These are phyloP conservation scores for Myotis vivesi DNA, from an alignment of 2,797 vertebrate species.

Conservation along the genomic window DNA sequence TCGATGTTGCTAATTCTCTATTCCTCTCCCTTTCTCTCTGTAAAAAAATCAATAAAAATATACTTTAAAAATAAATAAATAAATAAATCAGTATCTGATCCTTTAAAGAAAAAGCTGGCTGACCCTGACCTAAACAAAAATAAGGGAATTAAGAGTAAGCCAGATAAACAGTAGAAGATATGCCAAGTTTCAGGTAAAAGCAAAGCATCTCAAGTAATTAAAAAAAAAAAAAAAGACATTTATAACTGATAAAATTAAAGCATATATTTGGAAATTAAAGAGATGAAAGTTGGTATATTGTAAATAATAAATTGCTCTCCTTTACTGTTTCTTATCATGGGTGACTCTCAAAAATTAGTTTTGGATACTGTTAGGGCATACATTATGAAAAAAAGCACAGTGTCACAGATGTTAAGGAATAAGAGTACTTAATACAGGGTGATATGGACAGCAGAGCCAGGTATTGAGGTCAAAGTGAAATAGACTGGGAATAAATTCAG, in stretches of 20 bases:
- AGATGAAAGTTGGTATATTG: not conserved
- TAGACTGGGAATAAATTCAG: not conserved
- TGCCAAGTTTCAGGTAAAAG: not conserved
- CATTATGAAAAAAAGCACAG: not conserved
- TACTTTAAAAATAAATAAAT: too few relatives aligned
- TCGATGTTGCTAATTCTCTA: too few relatives aligned
- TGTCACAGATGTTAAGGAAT: not conserved
- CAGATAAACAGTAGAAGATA: slow-evolving; percentile 13
- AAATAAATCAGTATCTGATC: not conserved
- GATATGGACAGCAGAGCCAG: not conserved
- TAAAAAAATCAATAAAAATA: too few relatives aligned
- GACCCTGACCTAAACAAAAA: slow-evolving; percentile 25
- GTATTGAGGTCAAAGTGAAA: not conserved
- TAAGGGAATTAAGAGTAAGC: not conserved
- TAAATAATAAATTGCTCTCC: not conserved
- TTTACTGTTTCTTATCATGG: slow-evolving; percentile 7
- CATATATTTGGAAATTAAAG: not conserved
- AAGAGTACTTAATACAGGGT: not conserved
- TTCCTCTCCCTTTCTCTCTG: too few relatives aligned
- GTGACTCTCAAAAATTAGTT: slow-evolving; percentile 9
- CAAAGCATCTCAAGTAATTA: not conserved
- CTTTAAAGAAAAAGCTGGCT: not conserved
- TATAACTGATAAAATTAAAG: not conserved
- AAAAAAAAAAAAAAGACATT: not conserved
- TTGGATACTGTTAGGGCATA: not conserved